Conservation (phyloP, 2,888 invertebrate genomes). For the Lasioglossum oenotherae region DNA sequence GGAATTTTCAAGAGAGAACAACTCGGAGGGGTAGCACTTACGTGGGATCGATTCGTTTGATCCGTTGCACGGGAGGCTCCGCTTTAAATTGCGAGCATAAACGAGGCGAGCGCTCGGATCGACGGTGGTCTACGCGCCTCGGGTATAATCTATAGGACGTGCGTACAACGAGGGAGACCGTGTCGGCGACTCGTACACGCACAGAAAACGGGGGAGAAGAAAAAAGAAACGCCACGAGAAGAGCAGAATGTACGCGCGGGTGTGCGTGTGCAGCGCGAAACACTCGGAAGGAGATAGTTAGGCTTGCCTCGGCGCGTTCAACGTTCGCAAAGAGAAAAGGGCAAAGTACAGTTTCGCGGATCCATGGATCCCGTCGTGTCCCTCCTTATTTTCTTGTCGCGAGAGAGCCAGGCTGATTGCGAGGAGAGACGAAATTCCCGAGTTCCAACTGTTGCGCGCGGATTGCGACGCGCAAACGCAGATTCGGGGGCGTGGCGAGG, state of each 20-base stretch:
- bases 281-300: slow-evolving; percentile 1
- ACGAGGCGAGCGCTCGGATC: slow-evolving; percentile 17
- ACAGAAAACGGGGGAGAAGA: background rate
- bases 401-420: slow-evolving; percentile 55
- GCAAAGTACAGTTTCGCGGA: slow-evolving; percentile 36
- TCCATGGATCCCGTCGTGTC: slow-evolving; percentile 18
- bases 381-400: slow-evolving; percentile 58
- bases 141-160: slow-evolving; percentile 21
- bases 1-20: background rate
- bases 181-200: background rate
- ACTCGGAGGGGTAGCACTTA: background rate
- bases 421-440: slow-evolving; percentile 64
- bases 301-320: slow-evolving; percentile 38
- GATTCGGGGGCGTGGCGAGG: slow-evolving; percentile 70
- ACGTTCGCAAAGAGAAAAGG: slow-evolving; percentile 37
- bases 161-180: background rate
- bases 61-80: slow-evolving; percentile 2
- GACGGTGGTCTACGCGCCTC: slow-evolving; percentile 7
- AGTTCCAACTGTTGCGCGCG: slow-evolving; percentile 79
- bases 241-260: background rate
- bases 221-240: background rate
- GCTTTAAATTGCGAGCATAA: slow-evolving; percentile 1
- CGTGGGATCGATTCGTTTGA: slow-evolving; percentile 3
- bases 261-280: background rate
- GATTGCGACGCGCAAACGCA: slow-evolving; percentile 76